These are phyloP conservation scores for Mythimna ferrago DNA, from an alignment of 2,888 invertebrate genomes.

Conservation along the genomic window DNA sequence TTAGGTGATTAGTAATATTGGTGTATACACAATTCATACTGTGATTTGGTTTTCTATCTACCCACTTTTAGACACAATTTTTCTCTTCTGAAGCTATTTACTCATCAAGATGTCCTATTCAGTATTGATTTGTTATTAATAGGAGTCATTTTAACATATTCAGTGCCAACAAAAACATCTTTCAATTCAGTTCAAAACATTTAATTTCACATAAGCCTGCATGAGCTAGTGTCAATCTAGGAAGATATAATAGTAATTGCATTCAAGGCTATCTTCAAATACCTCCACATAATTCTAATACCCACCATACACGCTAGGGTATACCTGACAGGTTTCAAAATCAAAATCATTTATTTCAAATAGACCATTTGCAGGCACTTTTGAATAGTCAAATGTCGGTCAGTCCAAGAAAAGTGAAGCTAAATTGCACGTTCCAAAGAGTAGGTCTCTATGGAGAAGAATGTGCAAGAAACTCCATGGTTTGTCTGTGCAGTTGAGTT, in stretches of 20 bases:
- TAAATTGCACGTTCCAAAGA: too few species aligned
- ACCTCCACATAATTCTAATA: neutral
- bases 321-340: too few species aligned
- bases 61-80: conserved; percentile 53
- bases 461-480: too few species aligned
- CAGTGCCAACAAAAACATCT: conserved; percentile 36
- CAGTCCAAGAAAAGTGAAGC: too few species aligned
- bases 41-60: conserved; percentile 63
- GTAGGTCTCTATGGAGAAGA: too few species aligned
- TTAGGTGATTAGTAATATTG: conserved; percentile 43
- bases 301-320: too few species aligned
- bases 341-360: too few species aligned
- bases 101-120: conserved; percentile 25
- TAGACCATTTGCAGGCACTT: too few species aligned
- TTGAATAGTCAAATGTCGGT: too few species aligned
- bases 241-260: neutral
- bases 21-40: conserved; percentile 53
- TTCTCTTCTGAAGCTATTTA: conserved; percentile 49
- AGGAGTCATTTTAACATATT: conserved; percentile 49
- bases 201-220: neutral
- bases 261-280: conserved; percentile 7
- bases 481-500: too few species aligned
- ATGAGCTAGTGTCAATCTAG: neutral
- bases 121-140: conserved; percentile 37
- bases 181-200: too few species aligned